These are phyloP conservation scores for Hydrotaea diabolus DNA, from an alignment of 2,888 invertebrate species.

Conservation along the genomic window DNA sequence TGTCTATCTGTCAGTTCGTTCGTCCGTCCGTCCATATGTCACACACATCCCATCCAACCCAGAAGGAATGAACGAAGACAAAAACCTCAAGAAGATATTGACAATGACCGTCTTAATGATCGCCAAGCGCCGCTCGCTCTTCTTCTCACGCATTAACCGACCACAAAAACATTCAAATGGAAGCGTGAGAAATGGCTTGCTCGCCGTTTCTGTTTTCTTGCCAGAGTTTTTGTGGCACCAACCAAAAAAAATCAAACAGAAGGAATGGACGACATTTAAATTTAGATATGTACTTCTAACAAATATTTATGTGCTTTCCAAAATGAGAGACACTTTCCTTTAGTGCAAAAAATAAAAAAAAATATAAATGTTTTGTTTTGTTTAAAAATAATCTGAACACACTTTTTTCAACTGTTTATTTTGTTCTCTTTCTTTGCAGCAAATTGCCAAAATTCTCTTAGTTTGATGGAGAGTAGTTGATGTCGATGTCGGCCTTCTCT, in stretches of 20 bases:
- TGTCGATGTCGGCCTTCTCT: too few relatives aligned
- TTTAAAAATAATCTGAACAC: conserved; percentile 40
- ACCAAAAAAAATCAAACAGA: conserved; percentile 4
- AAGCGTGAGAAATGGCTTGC: conserved; percentile 57
- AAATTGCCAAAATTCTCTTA: conserved; percentile 46
- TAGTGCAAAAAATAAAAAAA: conserved; percentile 36
- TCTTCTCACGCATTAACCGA: conserved; percentile 25
- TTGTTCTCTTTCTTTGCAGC: conserved; percentile 51
- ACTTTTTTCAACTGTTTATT: conserved; percentile 31
- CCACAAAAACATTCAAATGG: conserved; percentile 39
- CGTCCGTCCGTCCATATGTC: neutral
- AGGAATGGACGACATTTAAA: conserved; percentile 51
- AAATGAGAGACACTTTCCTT: neutral
- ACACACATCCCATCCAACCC: neutral
- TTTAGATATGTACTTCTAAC: conserved; percentile 50
- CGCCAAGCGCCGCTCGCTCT: conserved; percentile 6
- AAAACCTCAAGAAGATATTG: conserved; percentile 54
- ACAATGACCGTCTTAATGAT: conserved; percentile 51
- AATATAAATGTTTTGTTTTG: conserved; percentile 39
- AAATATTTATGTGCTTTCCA: neutral
- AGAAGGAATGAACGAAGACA: neutral
- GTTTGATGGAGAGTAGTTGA: neutral
- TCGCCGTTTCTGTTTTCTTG: neutral
- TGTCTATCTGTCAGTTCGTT: neutral
- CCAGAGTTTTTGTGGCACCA: neutral